Base-by-base conservation (phyloP, 1,140 invertebrate species). In the Drosophila asahinai region DNA sequence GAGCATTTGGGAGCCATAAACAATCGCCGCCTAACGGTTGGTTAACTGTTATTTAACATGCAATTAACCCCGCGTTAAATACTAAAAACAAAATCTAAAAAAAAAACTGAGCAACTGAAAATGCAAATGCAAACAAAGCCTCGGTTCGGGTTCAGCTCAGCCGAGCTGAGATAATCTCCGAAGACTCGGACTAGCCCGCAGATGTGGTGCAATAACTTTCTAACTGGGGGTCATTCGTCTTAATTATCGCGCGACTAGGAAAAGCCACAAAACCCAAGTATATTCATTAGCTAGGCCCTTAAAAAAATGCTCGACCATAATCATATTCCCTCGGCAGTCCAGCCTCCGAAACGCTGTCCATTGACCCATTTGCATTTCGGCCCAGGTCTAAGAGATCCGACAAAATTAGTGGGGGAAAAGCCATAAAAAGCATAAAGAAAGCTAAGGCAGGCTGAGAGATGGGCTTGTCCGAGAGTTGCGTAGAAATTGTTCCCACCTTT, bases 1-100 rank as follows among this genome's bases (percentile, higher is more conserved):
- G 54, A 81, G 75, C 72, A 77, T 72, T 73, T 57, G 70, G 70
- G 45, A 51, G 68, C 15, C 55, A 74, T 74, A 74, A 73, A 65
- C 73, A 77, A 77, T 48, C 54, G 27, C 54, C n/a, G 60, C 52
- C 54, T 77, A 74, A 83, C 83, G 68, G 83, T 89, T 74, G 70
- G 73, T 89, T 87, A 87, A 87, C 83, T 80, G 83, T 87, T 87
- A 83, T 80, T 89, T 89, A 89, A 87, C 84, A 87, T 83, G 81
- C 70, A 87, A 87, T 87, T 87, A 87, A 87, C 83, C 80, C 72
- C 49, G 27, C 48, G 62, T 65, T 59, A 70, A 47, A 81, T 62
- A 82, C 59, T 61, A 67, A 67, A 75, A 67, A 66, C 19, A 59
- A 62, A 80, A 80, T 43, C 49, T 5, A 25, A n/a, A 30, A 27